Evolutionary conservation across 2,797 vertebrate genomes (phyloP).

Genomic region (Manis pentadactyla): DNA sequence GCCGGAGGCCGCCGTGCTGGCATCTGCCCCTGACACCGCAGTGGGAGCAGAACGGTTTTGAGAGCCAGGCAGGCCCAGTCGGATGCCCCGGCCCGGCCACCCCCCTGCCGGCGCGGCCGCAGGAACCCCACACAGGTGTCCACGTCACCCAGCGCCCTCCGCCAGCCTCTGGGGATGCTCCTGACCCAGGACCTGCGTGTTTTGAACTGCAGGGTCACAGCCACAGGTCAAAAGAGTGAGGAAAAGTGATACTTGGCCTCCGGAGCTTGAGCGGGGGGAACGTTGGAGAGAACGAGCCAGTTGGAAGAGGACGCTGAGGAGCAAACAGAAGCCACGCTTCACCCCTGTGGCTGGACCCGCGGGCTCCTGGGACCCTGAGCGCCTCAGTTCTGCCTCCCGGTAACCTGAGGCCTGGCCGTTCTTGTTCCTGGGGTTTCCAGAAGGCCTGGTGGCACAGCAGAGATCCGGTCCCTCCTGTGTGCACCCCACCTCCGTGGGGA

Average conservation of each 20-base stretch:
- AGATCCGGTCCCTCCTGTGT: not conserved
- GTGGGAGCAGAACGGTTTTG: not conserved
- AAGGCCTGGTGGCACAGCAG: not conserved
- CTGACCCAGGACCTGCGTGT: not conserved
- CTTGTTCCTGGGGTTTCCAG: not conserved
- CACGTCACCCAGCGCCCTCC: too few relatives aligned
- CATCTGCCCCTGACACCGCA: not conserved
- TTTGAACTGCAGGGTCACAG: not conserved
- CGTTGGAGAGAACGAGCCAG: not conserved
- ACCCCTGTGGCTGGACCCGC: fast-evolving
- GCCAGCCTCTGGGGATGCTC: not conserved
- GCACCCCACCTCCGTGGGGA: not conserved
- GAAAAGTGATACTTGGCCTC: not conserved
- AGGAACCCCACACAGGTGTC: not conserved
- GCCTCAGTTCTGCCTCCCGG: not conserved
- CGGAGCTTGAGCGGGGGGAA: not conserved
- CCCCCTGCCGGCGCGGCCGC: not conserved
- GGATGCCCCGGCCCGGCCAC: not conserved
- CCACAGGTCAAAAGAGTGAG: not conserved
- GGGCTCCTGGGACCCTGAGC: not conserved
- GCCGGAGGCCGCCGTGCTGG: not conserved
- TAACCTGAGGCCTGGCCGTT: not conserved
- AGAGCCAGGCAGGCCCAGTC: not conserved
- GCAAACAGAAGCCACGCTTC: not conserved
- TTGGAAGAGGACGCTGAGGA: not conserved